Conservation (phyloP, 2,888 invertebrate species). For the Lasioglossum pauxillum region DNA sequence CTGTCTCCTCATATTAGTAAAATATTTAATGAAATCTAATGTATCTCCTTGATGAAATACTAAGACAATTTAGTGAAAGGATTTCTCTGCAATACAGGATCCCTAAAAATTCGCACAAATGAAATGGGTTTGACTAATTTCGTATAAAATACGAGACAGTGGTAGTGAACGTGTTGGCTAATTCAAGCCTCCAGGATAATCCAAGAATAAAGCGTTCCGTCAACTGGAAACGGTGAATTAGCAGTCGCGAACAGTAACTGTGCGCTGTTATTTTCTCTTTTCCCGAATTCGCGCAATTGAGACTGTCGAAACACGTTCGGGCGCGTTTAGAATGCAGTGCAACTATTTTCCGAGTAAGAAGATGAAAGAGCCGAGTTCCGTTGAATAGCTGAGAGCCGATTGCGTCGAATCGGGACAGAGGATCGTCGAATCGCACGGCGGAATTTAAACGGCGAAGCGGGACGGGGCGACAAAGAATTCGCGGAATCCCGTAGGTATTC, state of each 20-base stretch:
- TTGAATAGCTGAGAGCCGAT: not conserved
- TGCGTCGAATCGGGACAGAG: not conserved
- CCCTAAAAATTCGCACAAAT: too few relatives aligned
- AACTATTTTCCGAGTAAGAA: not conserved
- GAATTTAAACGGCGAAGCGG: constrained; percentile 9
- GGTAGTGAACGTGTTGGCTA: not conserved
- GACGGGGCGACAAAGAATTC: constrained; percentile 26
- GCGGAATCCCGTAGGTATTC: constrained; percentile 33
- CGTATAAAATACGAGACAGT: not conserved
- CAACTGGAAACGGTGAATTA: not conserved
- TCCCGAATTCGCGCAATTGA: not conserved
- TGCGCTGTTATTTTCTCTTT: not conserved
- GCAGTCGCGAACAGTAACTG: not conserved
- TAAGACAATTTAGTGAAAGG: too few relatives aligned
- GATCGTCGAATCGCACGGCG: not conserved
- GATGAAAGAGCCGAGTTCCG: not conserved
- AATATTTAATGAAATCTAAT: not conserved
- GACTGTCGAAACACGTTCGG: not conserved
- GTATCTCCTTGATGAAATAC: not conserved
- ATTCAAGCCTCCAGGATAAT: not conserved
- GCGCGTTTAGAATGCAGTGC: not conserved
- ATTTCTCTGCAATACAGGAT: too few relatives aligned
- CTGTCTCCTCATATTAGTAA: too few relatives aligned
- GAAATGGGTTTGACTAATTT: not conserved
- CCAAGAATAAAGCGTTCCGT: not conserved